Evolutionary conservation across 2,888 invertebrate genomes (phyloP), one percentile per base, ranked within the genome.

Genomic region (Andrena hattorfiana): DNA sequence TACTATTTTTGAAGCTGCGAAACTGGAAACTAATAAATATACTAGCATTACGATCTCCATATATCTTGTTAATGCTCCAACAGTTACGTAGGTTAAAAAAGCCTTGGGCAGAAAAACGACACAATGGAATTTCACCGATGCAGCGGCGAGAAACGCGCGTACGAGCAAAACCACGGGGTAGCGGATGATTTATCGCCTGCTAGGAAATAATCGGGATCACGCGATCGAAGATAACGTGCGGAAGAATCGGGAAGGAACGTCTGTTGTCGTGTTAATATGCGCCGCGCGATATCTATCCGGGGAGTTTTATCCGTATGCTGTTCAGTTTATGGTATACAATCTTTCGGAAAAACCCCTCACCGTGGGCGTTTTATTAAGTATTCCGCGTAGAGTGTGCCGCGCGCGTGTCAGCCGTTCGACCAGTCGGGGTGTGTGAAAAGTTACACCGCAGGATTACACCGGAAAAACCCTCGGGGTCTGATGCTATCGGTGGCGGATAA

Each of bases 401-500:
- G 63, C 85, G 81, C 81, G 85, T 85, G 84, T 81, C 84, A 77
- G 84, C 62, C 77, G 84, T 85, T 85, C 48, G 76, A 71, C 70
- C 67, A 68, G 75, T 49, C 60, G 26, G 74, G 85, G 85, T 72
- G 5, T 42, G 42, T 77, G 77, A 85, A 84, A 85, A 85, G 81
- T 75, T 81, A 77, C 81, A 63, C 72, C 74, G 59, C 75, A 13
- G 84, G 79, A 84, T 84, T 84, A 83, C 79, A 68, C 35, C 68
- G 77, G 79, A 83, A 77, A 42, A 77, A 75, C 59, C 75, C 72
- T 62, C 62, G 28, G 74, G 69, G 62, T 71, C 66, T 13, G 62
- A 67, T 28, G 66, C 56, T 75, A 84, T 84, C 84, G 79, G 60
- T 42, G 56, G 35, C 83, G 30, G 84, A 84, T 84, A 68, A 76